Evolutionary conservation across 2,797 vertebrate genomes (phyloP).

Genomic region (Xyrichtys novacula): DNA sequence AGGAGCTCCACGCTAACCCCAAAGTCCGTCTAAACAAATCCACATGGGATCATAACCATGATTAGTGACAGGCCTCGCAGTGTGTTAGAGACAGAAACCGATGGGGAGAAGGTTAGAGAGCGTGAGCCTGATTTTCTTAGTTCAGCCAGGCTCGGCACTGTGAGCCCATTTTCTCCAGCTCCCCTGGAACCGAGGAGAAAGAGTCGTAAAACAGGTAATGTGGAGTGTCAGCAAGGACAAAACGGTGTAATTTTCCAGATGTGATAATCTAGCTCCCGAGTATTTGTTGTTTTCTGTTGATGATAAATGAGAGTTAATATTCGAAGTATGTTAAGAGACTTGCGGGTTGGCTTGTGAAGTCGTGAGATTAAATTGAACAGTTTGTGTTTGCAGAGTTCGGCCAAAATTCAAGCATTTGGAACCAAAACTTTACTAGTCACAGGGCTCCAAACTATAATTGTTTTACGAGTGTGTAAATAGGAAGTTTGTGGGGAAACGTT

Average conservation of each 20-base stretch:
- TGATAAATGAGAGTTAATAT: not conserved
- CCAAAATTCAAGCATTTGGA: not conserved
- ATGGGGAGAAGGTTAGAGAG: not conserved
- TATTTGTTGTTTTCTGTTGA: not conserved
- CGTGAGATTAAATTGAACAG: not conserved
- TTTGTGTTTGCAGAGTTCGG: not conserved
- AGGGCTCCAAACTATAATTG: not conserved
- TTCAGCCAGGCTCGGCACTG: slow-evolving; percentile 19
- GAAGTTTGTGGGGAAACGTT: not conserved
- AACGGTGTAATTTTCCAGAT: not conserved
- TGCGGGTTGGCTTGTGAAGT: not conserved
- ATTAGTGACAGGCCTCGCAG: slow-evolving; percentile 8
- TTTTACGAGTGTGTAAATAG: not conserved
- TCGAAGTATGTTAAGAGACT: not conserved
- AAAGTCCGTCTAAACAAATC: slow-evolving; percentile 9
- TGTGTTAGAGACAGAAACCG: slow-evolving; percentile 25
- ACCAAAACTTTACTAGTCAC: not conserved
- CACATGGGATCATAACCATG: slow-evolving; percentile 12
- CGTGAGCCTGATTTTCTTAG: slow-evolving; percentile 12
- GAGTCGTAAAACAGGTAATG: slow-evolving; percentile 44
- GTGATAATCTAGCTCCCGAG: not conserved
- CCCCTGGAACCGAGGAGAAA: slow-evolving; percentile 44
- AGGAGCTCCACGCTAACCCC: not conserved
- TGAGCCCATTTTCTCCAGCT: slow-evolving; percentile 1
- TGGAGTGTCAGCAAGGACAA: slow-evolving; percentile 20